A percentile compares a stretch with the other conserved stretches of the same genome.
phyloP scores from a whole-genome alignment of 2,888 invertebrate species.

The Stenichneumon culpator region DNA sequence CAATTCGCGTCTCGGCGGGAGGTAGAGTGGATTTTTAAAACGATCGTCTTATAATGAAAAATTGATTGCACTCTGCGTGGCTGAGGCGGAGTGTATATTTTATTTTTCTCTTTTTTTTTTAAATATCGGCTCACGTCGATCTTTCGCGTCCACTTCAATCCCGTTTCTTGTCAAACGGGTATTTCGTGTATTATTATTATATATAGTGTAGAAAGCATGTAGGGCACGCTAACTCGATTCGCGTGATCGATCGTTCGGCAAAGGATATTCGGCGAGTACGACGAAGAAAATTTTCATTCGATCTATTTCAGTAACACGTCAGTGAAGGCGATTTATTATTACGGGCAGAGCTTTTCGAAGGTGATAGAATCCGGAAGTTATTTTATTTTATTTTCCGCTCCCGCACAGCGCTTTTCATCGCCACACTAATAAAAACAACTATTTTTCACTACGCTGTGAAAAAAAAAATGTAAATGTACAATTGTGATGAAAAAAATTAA shows the following conservation, averaged over 20 bases:
- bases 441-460: no score
- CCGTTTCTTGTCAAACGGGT: conserved; percentile 53
- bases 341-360: background rate
- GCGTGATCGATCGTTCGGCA: conserved; percentile 48
- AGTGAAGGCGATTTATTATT: conserved; percentile 3
- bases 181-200: conserved; percentile 34
- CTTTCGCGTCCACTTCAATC: conserved; percentile 51
- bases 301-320: background rate
- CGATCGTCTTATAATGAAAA: conserved; percentile 21
- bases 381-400: background rate
- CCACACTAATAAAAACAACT: background rate
- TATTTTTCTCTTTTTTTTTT: background rate
- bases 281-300: background rate
- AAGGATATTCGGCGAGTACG: conserved; percentile 37
- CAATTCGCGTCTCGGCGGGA: background rate
- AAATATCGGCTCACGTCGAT: conserved; percentile 54
- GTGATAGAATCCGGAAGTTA: background rate
- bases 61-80: conserved; percentile 1
- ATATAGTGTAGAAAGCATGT: conserved; percentile 14
- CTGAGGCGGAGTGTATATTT: background rate
- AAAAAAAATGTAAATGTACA: no score
- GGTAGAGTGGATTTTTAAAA: background rate
- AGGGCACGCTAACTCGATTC: conserved; percentile 26
- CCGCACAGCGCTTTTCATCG: background rate
- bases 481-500: no score